Evolutionary conservation across 2,888 invertebrate species (phyloP), one percentile per base, ranked within the genome.

Genomic region (Chrysomela aeneicollis): DNA sequence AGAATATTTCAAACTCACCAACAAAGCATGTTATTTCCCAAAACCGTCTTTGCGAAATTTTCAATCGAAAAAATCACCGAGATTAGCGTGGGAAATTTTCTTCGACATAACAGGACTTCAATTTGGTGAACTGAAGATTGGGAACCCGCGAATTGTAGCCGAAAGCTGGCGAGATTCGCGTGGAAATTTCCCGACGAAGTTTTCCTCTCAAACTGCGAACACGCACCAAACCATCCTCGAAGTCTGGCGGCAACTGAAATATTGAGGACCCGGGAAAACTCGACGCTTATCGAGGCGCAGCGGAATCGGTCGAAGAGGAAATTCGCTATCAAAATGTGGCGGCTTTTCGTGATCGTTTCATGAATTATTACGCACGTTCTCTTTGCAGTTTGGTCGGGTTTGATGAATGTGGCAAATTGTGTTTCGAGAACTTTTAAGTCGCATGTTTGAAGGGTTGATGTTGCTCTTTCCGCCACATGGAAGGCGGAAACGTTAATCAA

Each of bases 201-300:
- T 65, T 67, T 65, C 53, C 59, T 26, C 19, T 51, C 26, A 51
- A 15, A 15, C 22, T 46, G 63, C n/a, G n/a, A n/a, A n/a, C 63
- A 42, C 53, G 50, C 69, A 61, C 64, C 57, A 35, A 61, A 62
- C 59, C 59, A 15, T 57, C 60, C 21, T 21, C 51, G 57, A 26
- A 52, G 61, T 65, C 62, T 59, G 63, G 63, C 57, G 61, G 53
- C 49, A 49, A 71, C 70, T 71, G 63, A 68, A 71, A 67, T 66
- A 67, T 67, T 66, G 66, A 66, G 59, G 64, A 67, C 70, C 70
- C 63, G 70, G 70, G 70, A 66, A 71, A 71, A 61, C 21, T 32
- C 70, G 70, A 68, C 37, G 17, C 17, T 21, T 59, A 61, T 61
- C 70, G 70, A 71, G 53, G 15, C 10, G 26, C 3, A 32, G 46